phyloP scores from a whole-genome alignment of 1,140 invertebrate species.

The Anadara kagoshimensis region DNA sequence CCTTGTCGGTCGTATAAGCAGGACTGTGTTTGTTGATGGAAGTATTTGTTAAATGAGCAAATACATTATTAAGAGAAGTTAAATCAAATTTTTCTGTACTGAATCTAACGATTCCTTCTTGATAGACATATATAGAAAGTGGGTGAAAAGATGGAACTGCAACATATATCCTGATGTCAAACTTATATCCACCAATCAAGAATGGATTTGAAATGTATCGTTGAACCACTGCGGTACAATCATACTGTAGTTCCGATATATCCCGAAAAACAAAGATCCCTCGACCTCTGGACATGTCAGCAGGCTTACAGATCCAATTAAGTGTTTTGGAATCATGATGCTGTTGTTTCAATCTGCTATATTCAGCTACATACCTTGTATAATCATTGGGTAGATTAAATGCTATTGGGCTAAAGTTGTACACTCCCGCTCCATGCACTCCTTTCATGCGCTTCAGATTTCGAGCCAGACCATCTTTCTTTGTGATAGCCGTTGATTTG shows the following conservation, averaged over 20 bases:
- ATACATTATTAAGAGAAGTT: constrained; percentile 85
- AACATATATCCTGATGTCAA: constrained; percentile 75
- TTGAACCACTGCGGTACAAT: constrained; percentile 76
- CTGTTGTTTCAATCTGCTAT: constrained; percentile 73
- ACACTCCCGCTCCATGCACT: constrained; percentile 83
- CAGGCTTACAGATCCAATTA: constrained; percentile 89
- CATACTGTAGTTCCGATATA: constrained; percentile 66
- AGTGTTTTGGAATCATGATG: constrained; percentile 38
- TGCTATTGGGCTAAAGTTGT: constrained; percentile 88
- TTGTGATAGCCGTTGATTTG: constrained; percentile 86
- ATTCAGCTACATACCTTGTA: constrained; percentile 86
- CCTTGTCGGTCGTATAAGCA: constrained; percentile 86
- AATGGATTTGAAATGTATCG: constrained; percentile 86
- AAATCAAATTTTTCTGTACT: constrained; percentile 89
- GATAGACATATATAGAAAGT: constrained; percentile 66
- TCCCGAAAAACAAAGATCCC: constrained; percentile 88
- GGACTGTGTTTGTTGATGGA: constrained; percentile 88
- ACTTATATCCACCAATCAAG: constrained; percentile 76
- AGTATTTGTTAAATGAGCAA: constrained; percentile 92
- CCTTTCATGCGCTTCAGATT: constrained; percentile 87
- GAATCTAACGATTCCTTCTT: constrained; percentile 79
- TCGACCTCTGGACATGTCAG: constrained; percentile 86
- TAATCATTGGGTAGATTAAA: constrained; percentile 90
- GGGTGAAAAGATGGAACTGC: constrained; percentile 74
- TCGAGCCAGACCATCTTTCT: constrained; percentile 86